Base-by-base conservation (phyloP, 2,113 vertebrate species). In the Arvicanthis niloticus region DNA sequence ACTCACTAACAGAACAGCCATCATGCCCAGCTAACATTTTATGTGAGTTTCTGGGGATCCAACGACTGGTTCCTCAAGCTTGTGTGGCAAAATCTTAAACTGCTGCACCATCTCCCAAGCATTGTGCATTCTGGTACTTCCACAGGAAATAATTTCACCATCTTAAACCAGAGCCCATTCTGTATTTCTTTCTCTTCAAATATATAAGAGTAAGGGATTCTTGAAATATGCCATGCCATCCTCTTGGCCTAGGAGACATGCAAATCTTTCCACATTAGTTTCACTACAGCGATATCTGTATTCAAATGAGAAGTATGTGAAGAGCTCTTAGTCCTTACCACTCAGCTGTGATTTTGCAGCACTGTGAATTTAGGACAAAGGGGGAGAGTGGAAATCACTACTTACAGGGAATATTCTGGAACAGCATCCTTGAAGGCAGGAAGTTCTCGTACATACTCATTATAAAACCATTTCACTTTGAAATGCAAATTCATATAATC, bases 401-500 rank as follows among this genome's bases (percentile, higher is more conserved):
- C 99, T 99, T 98, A 99, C 99, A 99, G 98, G 58, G 99, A 99
- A 97, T 99, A 99, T 94, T 99, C 99, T 4, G 99, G 99, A 3
- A 99, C 98, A 1, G 99, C 99, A 96, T 99, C 99, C 98, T 99
- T 99, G 99, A 99, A 99, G 98, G 99, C 98, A 22, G 99, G 99
- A 97, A 99, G 99, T 76, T 99, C 99, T 87, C 99, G 97, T 91
- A 99, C 99, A 8, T 99, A 99, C 96, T 99, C 99, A 96, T 99
- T 99, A 98, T 99, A 99, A 99, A 99, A 99, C 99, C 99, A 99
- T 99, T 99, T 99, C 97, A 99, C 99, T 99, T 99, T 99, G 99
- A 99, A 99, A 99, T 99, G 99, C 98, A 99, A 99, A 99, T 99
- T 99, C 99, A 99, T 99, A 98, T 99, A 99, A 98, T 99, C 99